Evolutionary conservation across 2,113 vertebrate species (phyloP), one percentile per base, ranked within the genome.

Genomic region (Perca flavescens): DNA sequence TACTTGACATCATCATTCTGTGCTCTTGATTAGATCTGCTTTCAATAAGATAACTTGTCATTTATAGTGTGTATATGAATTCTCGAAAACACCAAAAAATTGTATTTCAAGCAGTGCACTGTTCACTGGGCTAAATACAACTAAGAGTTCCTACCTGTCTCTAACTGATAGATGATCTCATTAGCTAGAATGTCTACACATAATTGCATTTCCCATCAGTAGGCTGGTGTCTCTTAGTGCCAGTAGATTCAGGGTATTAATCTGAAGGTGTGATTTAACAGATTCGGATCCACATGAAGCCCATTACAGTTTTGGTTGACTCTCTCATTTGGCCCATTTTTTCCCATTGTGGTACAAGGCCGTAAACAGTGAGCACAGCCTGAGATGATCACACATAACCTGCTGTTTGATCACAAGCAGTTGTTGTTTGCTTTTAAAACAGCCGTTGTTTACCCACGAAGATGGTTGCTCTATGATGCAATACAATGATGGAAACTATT

Each of bases 281-380:
- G 74, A 65, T 76, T 50, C 73, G 31, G 61, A 64, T 22, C 74
- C 61, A 83, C 31, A 69, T 84, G 72, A 72, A 69, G 56, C 28
- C 40, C 56, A 78, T 86, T 75, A 71, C 2, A 53, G 49, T 58
- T 54, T 19, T 76, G 46, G 19, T 46, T 58, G 40, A 53, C 31
- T 76, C 50, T 74, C 62, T 75, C 58, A 72, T 84, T 82, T 63
- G 36, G 28, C 70, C 46, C 64, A 43, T 50, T 70, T 57, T 10
- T 67, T 68, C 61, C 17, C 68, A 50, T 62, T 0, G 21, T 13
- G 15, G 40, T 74, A 12, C 28, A 50, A 70, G 65, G 49, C 19
- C 17, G 57, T 75, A 63, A 80, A 84, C 65, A 60, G 25, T 2
- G 49, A 52, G 16, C 22, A 16, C 58, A 52, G 66, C 17, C 46